Evolutionary conservation across 1,140 invertebrate genomes (phyloP).

Genomic region (Chrysoperla carnea): DNA sequence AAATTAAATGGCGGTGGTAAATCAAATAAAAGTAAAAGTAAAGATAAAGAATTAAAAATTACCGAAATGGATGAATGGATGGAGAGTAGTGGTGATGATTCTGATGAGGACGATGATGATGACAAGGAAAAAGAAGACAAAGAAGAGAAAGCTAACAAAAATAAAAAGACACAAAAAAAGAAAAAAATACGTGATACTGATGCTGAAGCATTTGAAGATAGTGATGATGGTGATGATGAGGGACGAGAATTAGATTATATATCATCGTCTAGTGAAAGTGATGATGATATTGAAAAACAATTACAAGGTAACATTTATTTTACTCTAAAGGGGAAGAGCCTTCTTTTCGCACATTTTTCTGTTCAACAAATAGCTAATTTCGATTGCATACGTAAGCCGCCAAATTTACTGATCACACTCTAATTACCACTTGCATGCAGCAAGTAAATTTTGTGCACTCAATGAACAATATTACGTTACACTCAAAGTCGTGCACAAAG

Average conservation of each 20-base stretch:
- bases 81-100: constrained; percentile 58
- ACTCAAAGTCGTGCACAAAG: too few species aligned
- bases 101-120: constrained; percentile 37
- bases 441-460: too few species aligned
- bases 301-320: constrained; percentile 9
- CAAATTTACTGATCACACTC: too few species aligned
- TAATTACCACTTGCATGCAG: too few species aligned
- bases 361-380: too few species aligned
- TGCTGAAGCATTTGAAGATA: constrained; percentile 84
- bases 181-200: constrained; percentile 61
- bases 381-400: too few species aligned
- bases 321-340: too few species aligned
- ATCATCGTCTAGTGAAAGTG: constrained; percentile 66
- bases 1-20: constrained; percentile 32
- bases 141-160: constrained; percentile 50
- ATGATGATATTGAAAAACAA: constrained; percentile 44
- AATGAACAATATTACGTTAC: too few species aligned
- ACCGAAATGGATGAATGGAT: constrained; percentile 92
- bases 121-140: constrained; percentile 47
- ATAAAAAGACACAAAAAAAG: constrained; percentile 41
- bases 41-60: constrained; percentile 52
- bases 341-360: too few species aligned
- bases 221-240: constrained; percentile 92
- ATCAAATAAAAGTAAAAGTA: constrained; percentile 28
- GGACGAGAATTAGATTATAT: constrained; percentile 79